These are phyloP conservation scores for Archaeoteleia sp. DNA, from an alignment of 2,888 invertebrate genomes.

Conservation along the genomic window DNA sequence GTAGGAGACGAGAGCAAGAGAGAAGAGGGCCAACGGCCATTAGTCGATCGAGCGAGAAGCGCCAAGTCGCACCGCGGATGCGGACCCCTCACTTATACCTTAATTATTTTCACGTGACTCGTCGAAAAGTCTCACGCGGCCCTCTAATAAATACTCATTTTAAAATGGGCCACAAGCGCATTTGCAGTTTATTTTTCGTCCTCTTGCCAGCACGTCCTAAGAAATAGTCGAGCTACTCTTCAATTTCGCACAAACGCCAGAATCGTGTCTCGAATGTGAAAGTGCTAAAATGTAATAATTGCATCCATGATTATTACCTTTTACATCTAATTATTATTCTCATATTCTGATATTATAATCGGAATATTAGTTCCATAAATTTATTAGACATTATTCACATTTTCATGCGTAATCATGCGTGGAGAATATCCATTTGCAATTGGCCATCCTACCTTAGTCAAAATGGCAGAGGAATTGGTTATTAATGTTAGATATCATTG, in stretches of 20 bases:
- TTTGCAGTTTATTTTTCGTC: constrained; percentile 3
- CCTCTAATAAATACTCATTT: constrained; percentile 51
- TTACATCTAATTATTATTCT: too few species aligned
- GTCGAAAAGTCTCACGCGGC: constrained; percentile 62
- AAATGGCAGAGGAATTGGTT: too few species aligned
- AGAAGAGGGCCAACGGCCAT: constrained; percentile 44
- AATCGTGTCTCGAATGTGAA: constrained; percentile 2
- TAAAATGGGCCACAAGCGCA: constrained; percentile 12
- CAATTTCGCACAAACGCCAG: too few species aligned
- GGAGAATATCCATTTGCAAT: too few species aligned
- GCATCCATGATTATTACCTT: constrained; percentile 27
- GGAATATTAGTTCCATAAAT: too few species aligned
- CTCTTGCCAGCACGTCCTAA: too few species aligned
- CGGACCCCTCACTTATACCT: constrained; percentile 69
- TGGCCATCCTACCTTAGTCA: too few species aligned
- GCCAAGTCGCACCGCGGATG: constrained; percentile 26
- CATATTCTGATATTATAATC: too few species aligned
- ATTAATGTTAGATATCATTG: too few species aligned
- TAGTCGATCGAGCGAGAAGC: constrained; percentile 26
- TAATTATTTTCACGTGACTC: constrained; percentile 74
- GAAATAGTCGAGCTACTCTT: too few species aligned
- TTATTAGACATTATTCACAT: too few species aligned
- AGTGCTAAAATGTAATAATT: constrained; percentile 20
- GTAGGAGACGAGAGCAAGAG: constrained; percentile 12
- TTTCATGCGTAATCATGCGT: too few species aligned